Evolutionary conservation across 2,797 vertebrate species (phyloP), one percentile per base, ranked within the genome.

Genomic region (Leptoclinus maculatus): DNA sequence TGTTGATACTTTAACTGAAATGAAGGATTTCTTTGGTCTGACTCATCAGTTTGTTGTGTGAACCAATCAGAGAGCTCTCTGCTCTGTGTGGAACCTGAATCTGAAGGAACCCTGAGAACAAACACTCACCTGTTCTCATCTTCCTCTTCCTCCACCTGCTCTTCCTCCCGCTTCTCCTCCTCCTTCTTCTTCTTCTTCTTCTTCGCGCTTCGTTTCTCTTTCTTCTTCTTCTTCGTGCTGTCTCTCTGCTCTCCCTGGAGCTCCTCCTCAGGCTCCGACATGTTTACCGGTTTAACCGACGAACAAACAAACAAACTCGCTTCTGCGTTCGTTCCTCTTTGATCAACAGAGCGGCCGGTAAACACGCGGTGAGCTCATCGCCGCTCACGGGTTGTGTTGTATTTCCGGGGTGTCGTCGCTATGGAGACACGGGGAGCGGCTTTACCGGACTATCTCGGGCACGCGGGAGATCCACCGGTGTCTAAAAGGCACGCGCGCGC

Each of bases 371-470:
- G 77, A 87, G 72, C 84, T 74, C 78, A 81, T 88, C 79, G 81
- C 60, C 36, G 8, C 56, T 4, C 27, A 38, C 47, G 6, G 57
- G 71, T 41, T 57, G 7, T 65, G 14, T 67, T 83, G 78, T 86
- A 74, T 88, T 92, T 91, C 91, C 90, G 90, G 87, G 79, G 78
- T 90, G 23, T 72, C 53, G 90, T 91, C 72, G 80, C 90, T 76
- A 91, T 90, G 87, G 90, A 66, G 80, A 91, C 87, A 8, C 45
- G 19, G 38, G 51, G 34, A 60, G 62, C 72, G 19, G 86, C 65
- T 82, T 66, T 83, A 29, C 36, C 7, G 12, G 67, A 66, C 78
- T 2, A 2, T 23, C 67, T 66, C 76, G 66, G 8, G 71, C 85
- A 64, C 86, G 74, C 38, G 70, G 59, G 27, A 21, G 71, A 29